Base-by-base conservation (phyloP, 2,888 invertebrate genomes). In the Andrena haemorrhoa region DNA sequence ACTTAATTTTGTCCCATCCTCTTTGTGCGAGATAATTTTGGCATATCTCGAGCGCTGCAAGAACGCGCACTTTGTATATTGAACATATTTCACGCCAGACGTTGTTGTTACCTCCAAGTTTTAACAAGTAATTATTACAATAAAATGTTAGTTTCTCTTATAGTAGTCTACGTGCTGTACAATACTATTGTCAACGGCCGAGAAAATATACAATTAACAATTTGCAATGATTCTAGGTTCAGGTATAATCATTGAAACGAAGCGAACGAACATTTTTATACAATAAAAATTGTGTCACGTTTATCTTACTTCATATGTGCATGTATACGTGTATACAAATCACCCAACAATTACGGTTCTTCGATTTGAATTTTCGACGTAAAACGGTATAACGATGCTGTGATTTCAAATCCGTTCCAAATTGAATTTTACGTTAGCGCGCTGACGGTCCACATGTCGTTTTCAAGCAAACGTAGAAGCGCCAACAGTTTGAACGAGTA, bases 121-220 rank as follows among this genome's bases (percentile, higher is more conserved):
- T 47, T 12, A 51, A 47, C n/a, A 5, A 73, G 31, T 29, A 63
- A n/a, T 63, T 41, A 63, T 26, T 47, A n/a, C 2, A 73, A 58
- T 73, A 77, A 74, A 74, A 65, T 5, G 10, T 49, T 2, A 60
- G 26, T 74, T 41, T 66, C 35, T 74, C 49, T 73, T 65, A 64
- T 65, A n/a, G 41, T 60, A 41, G 49, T 12, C 49, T 65, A n/a
- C 7, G n/a, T 16, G 12, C 6, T 60, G 31, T 56, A 20, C 10
- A 16, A 64, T 29, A 3, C 41, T 47, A 8, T 35, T 41, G 10
- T n/a, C 23, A 16, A 41, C 26, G 12, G 16, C 4, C 3, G 6
- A 64, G 41, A 16, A 12, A 26, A 35, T 47, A n/a, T 35, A 35
- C 4, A 41, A n/a, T n/a, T 20, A 26, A 68, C 5, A 49, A 49